These are phyloP conservation scores for Nasonia longicornis DNA, from an alignment of 1,140 invertebrate species.

Conservation along the genomic window DNA sequence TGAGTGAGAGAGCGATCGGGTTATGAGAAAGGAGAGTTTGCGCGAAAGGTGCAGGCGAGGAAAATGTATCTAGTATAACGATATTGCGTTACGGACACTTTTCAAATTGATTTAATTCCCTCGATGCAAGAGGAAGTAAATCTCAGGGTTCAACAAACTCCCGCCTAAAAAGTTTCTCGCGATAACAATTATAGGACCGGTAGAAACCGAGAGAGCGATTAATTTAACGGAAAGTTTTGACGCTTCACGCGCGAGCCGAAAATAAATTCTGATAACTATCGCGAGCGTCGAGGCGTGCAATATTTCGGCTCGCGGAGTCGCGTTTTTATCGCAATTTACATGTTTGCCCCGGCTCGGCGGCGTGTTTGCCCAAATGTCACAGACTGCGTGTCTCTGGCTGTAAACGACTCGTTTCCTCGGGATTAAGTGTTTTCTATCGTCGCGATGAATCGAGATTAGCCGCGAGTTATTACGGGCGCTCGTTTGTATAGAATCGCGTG, in stretches of 20 bases:
- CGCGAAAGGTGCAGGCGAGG: neutral
- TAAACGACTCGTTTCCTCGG: neutral
- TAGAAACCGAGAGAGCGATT: too few relatives aligned
- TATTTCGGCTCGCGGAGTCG: neutral
- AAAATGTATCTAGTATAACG: neutral
- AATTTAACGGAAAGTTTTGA: neutral
- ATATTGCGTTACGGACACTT: too few relatives aligned
- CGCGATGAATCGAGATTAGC: neutral
- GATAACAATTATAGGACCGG: too few relatives aligned
- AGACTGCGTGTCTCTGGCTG: neutral
- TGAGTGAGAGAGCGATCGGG: neutral
- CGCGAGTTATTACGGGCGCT: neutral
- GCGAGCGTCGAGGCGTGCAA: neutral
- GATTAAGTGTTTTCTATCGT: neutral
- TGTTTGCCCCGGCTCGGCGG: neutral
- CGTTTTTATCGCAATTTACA: neutral
- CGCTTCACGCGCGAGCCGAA: neutral
- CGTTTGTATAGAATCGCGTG: neutral
- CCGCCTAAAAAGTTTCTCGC: too few relatives aligned
- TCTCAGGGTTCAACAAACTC: too few relatives aligned
- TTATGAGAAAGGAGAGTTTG: neutral
- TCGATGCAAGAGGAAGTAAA: too few relatives aligned
- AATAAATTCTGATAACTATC: constrained; percentile 5
- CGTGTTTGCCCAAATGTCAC: constrained; percentile 35
- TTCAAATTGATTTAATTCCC: too few relatives aligned